These are phyloP conservation scores for Phthorimaea operculella DNA, from an alignment of 1,140 invertebrate species.

Conservation along the genomic window DNA sequence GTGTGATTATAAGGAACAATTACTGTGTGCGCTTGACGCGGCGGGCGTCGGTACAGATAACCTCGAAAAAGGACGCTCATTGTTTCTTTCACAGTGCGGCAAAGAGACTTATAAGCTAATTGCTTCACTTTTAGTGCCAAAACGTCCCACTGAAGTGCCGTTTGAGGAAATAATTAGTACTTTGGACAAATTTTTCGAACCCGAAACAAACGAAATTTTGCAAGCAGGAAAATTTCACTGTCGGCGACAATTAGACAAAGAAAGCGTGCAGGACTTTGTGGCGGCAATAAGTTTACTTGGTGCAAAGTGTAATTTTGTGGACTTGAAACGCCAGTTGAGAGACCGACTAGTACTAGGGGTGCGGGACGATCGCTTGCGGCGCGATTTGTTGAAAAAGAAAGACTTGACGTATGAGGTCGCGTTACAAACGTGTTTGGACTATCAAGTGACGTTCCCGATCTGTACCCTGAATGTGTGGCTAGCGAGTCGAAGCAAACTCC, in stretches of 20 bases:
- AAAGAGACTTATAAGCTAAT: conserved; percentile 22
- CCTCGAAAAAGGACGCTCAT: conserved; percentile 16
- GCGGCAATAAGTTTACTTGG: conserved; percentile 15
- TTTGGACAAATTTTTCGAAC: conserved; percentile 25
- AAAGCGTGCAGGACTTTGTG: conserved; percentile 11
- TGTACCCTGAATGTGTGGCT: conserved; percentile 14
- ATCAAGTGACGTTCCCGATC: conserved; percentile 23
- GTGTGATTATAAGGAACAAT: no score
- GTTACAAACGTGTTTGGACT: conserved; percentile 19
- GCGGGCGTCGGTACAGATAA: conserved; percentile 7
- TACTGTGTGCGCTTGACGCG: conserved; percentile 14
- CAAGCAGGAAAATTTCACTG: conserved; percentile 25
- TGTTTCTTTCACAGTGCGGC: conserved; percentile 23
- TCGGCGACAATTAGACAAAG: conserved; percentile 14
- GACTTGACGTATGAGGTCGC: conserved; percentile 17
- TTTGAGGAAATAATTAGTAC: conserved; percentile 16
- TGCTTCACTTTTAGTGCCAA: conserved; percentile 18
- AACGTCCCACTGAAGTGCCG: conserved; percentile 14
- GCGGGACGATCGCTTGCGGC: conserved; percentile 20
- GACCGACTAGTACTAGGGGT: conserved; percentile 21
- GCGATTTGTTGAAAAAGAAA: conserved; percentile 20
- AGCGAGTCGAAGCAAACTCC: conserved; percentile 19
- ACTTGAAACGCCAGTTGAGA: conserved; percentile 11
- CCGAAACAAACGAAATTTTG: conserved; percentile 26
- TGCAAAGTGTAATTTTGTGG: conserved; percentile 16